phyloP scores from a whole-genome alignment of 2,113 vertebrate genomes.

The Climacteris rufus region DNA sequence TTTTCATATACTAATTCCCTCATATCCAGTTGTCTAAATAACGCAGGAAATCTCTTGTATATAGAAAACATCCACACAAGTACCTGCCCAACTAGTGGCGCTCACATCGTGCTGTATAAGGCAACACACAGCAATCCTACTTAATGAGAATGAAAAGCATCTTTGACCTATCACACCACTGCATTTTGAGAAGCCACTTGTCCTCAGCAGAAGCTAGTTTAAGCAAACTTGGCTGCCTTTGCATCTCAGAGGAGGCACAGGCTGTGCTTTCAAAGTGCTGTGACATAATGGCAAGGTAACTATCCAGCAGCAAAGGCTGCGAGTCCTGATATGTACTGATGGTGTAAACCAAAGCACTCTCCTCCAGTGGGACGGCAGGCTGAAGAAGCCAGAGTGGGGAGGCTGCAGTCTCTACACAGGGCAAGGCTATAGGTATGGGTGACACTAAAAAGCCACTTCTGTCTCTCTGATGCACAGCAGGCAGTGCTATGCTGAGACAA shows the following conservation, averaged over 20 bases:
- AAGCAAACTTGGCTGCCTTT: neutral
- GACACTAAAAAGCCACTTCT: neutral
- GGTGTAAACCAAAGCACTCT: neutral
- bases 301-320: neutral
- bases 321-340: fast-evolving
- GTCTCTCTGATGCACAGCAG: fast-evolving
- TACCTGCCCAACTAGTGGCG: fast-evolving
- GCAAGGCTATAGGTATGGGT: neutral
- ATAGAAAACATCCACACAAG: neutral
- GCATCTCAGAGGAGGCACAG: too few relatives aligned
- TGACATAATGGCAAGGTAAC: neutral
- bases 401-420: neutral
- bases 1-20: neutral
- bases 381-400: neutral
- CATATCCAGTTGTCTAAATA: neutral
- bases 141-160: neutral
- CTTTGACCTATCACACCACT: fast-evolving
- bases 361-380: neutral
- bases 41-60: neutral
- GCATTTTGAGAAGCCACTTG: neutral
- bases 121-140: neutral
- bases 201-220: neutral
- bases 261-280: neutral
- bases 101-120: fast-evolving
- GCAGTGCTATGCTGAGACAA: neutral